Evolutionary conservation across 2,797 vertebrate species (phyloP).

Genomic region (Arnoldichthys spilopterus): DNA sequence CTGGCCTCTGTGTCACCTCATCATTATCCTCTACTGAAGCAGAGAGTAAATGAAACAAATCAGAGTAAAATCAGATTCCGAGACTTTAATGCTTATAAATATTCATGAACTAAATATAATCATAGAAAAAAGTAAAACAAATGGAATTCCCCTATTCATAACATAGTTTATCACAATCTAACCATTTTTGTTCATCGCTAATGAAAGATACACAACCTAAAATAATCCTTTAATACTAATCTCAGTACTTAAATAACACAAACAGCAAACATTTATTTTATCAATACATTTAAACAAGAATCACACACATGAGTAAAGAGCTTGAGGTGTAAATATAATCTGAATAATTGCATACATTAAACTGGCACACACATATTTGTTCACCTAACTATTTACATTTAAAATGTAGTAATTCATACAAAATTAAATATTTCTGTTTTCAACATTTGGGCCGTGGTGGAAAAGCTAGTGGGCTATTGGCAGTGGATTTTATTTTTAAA

Average conservation of each 20-base stretch:
- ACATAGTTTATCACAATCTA: not conserved
- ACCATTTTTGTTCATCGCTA: not conserved
- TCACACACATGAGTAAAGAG: not conserved
- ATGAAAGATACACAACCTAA: not conserved
- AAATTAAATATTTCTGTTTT: not conserved
- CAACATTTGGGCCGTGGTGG: too few relatives aligned
- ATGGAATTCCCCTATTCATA: not conserved
- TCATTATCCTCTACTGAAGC: too few relatives aligned
- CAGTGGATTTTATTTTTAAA: too few relatives aligned
- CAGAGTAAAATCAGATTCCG: not conserved
- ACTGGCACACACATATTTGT: not conserved
- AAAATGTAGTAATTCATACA: not conserved
- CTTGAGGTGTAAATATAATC: not conserved
- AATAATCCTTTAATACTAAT: not conserved
- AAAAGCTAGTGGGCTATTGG: too few relatives aligned
- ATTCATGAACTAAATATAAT: not conserved
- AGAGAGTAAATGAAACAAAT: not conserved
- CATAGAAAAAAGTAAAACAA: not conserved
- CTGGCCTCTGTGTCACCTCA: too few relatives aligned
- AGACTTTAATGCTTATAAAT: not conserved
- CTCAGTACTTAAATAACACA: not conserved
- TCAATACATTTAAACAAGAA: not conserved
- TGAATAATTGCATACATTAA: not conserved
- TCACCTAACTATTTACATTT: not conserved
- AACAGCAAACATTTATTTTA: not conserved